Evolutionary conservation across 1,140 invertebrate species (phyloP), one percentile per base, ranked within the genome.

Genomic region (Bombus impatiens): DNA sequence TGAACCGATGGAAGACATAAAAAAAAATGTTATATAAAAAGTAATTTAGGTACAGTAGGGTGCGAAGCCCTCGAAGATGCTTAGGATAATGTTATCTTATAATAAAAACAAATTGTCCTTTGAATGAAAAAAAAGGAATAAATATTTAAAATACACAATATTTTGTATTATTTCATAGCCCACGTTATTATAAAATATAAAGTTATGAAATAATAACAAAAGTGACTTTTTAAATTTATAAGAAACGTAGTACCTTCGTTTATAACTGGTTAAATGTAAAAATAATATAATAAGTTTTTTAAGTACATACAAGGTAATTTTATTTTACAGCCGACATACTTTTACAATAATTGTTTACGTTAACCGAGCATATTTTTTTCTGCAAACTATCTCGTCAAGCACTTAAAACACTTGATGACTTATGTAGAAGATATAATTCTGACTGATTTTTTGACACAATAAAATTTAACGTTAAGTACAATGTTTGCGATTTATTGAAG

Each of bases 11-110:
- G 90, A 90, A 86, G 80, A 86, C 80, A 87, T 91, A 90, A 90
- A 91, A 91, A 94, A 94, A 93, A 90, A 94, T 95, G 94, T 95
- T 95, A 95, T 93, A 95, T 95, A 95, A 94, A 94, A 87, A 93
- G 90, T 95, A 95, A 95, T 95, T 95, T 95, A 95, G 95, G 93
- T 95, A 95, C 92, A 90, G 93, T 91, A 92, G 94, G 94, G 94
- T 88, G 87, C 79, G 80, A 89, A 84, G 81, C 93, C 94, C 94
- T 94, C 92, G 90, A 94, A 94, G 93, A 94, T 95, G 93, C 94
- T 94, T 95, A 95, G 95, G 93, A 94, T 95, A 95, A 95, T 95
- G 94, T 95, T 95, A 95, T 95, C 94, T 95, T 94, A 95, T 95
- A 95, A 94, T 94, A 93, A 94, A 95, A 95, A 94, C 93, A 95